Conservation (phyloP, 2,888 invertebrate species). For the Sycophila texana region DNA sequence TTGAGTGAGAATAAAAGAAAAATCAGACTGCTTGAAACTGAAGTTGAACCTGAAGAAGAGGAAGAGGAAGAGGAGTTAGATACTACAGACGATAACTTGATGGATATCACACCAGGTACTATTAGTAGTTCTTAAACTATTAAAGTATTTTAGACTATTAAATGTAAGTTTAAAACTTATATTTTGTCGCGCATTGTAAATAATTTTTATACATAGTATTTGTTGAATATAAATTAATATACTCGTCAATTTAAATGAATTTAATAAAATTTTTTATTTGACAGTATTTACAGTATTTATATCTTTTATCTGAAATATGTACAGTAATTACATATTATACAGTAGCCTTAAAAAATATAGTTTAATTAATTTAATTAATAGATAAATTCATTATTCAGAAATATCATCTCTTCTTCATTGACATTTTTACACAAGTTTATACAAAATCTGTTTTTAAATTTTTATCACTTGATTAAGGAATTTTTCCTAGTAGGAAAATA, state of each 20-base stretch:
- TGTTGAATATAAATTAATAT: constrained; percentile 28
- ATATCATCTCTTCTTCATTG: constrained; percentile 7
- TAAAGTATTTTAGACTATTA: constrained; percentile 21
- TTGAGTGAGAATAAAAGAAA: constrained; percentile 87
- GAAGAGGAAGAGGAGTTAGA: constrained; percentile 82
- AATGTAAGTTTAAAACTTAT: constrained; percentile 45
- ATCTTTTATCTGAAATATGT: constrained; percentile 43
- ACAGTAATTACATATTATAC: constrained; percentile 46
- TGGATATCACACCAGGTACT: constrained; percentile 62
- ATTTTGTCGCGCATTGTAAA: constrained; percentile 40
- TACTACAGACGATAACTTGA: constrained; percentile 64
- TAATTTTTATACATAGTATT: constrained; percentile 43
- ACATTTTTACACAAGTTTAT: neutral
- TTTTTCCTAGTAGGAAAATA: neutral
- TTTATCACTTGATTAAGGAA: constrained; percentile 25
- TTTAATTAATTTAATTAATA: neutral
- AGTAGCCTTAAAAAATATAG: constrained; percentile 17
- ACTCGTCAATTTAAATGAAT: constrained; percentile 28
- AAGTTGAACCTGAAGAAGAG: constrained; percentile 93
- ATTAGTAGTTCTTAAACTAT: constrained; percentile 29
- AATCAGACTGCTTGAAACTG: constrained; percentile 93
- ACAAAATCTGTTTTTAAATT: constrained; percentile 7
- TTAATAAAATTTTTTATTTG: constrained; percentile 53
- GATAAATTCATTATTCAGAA: constrained; percentile 5
- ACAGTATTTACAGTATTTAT: constrained; percentile 56